Conservation (phyloP, 2,888 invertebrate genomes). For the Drosophila formosana region DNA sequence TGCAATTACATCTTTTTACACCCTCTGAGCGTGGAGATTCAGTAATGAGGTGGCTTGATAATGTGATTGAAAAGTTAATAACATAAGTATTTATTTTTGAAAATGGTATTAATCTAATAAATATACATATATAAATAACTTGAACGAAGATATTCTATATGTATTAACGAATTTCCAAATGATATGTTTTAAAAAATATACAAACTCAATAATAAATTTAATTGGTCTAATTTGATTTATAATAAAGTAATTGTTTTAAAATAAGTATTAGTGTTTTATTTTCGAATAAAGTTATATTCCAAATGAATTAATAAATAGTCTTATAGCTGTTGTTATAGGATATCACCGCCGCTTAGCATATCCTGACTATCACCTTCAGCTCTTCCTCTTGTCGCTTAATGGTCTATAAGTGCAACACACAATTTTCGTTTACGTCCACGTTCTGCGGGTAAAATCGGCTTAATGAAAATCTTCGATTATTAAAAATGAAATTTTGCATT, state of each 20-base stretch:
- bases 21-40: conserved; percentile 1
- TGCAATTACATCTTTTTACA: conserved; percentile 56
- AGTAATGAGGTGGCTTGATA: not conserved
- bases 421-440: conserved; percentile 13
- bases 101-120: too few species aligned
- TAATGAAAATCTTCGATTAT: conserved; percentile 51
- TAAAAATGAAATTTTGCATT: conserved; percentile 14
- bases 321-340: too few species aligned
- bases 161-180: not conserved
- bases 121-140: not conserved
- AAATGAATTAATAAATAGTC: too few species aligned
- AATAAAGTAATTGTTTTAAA: not conserved
- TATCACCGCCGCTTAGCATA: too few species aligned
- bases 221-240: not conserved
- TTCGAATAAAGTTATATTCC: too few species aligned
- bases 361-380: conserved; percentile 5
- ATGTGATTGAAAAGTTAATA: too few species aligned
- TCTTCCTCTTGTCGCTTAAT: conserved; percentile 29
- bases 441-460: conserved; percentile 38
- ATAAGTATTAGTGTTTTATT: too few species aligned
- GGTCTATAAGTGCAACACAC: conserved; percentile 40
- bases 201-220: not conserved
- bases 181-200: not conserved
- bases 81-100: too few species aligned
- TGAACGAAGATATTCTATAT: not conserved